These are phyloP conservation scores for Kryphioiulus occultus DNA, from an alignment of 2,888 invertebrate genomes.

Conservation along the genomic window DNA sequence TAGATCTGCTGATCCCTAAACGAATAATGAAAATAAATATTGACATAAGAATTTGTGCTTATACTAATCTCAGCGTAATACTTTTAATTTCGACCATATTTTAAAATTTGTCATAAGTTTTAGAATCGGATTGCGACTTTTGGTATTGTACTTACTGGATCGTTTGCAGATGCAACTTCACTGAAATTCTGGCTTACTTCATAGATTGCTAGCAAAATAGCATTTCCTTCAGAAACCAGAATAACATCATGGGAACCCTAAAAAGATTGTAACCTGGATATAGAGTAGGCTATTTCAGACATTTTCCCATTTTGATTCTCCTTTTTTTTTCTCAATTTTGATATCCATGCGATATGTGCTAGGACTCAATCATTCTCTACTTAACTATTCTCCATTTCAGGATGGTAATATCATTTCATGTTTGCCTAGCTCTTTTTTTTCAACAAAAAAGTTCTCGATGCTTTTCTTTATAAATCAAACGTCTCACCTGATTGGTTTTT, in stretches of 20 bases:
- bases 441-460: no score
- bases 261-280: background rate
- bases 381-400: no score
- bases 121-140: background rate
- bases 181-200: conserved; percentile 35
- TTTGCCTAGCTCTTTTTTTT: no score
- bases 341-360: background rate
- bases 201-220: background rate
- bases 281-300: background rate
- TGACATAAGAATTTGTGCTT: no score
- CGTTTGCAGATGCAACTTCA: background rate
- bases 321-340: background rate
- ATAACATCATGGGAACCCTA: conserved; percentile 19
- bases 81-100: no score
- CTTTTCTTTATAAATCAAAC: no score
- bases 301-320: background rate
- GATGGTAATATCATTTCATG: no score
- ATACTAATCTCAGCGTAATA: no score
- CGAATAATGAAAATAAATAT: background rate
- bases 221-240: background rate
- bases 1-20: conserved; percentile 29
- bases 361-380: background rate
- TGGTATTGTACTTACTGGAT: conserved; percentile 13
- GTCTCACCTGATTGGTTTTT: no score
- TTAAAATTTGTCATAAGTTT: no score